A percentile compares a stretch with the other conserved stretches of the same genome.
Evolutionary conservation across 2,113 vertebrate species (phyloP).

Genomic region (Stictonetta naevosa): DNA sequence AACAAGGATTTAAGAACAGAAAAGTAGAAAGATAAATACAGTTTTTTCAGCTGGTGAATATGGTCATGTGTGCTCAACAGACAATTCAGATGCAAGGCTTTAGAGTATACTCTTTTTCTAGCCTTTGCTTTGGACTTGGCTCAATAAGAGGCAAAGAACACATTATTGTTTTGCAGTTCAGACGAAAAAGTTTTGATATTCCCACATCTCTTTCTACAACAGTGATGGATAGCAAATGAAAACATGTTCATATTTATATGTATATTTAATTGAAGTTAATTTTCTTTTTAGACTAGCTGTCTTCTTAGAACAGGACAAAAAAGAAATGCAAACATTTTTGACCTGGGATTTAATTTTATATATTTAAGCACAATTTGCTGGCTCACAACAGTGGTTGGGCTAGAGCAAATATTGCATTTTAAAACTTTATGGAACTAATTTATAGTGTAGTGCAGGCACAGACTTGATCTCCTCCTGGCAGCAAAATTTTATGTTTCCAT

Average conservation of each 20-base stretch:
- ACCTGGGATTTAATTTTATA: constrained; percentile 60
- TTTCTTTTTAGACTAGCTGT: not conserved
- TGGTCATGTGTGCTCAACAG: not conserved
- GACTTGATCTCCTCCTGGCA: constrained; percentile 76
- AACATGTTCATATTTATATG: not conserved
- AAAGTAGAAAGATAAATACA: not conserved
- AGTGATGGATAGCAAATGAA: not conserved
- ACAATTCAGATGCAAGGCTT: not conserved
- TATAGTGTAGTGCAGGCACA: constrained; percentile 65
- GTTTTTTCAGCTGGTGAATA: not conserved
- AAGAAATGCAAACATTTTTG: not conserved
- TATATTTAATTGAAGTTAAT: not conserved
- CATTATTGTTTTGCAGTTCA: not conserved
- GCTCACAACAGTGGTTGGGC: constrained; percentile 11
- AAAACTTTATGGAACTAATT: constrained; percentile 78
- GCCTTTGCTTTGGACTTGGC: not conserved
- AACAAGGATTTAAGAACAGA: not conserved
- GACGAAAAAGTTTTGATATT: not conserved
- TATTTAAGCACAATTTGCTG: constrained; percentile 50
- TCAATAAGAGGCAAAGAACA: not conserved
- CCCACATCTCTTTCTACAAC: not conserved
- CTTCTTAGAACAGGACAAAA: not conserved
- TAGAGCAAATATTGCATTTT: constrained; percentile 72
- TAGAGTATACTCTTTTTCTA: not conserved
- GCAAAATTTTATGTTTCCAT: constrained; percentile 81